A percentile compares a stretch with the other conserved stretches of the same genome.
Evolutionary conservation across 2,797 vertebrate species (phyloP).

Genomic region (Astyanax mexicanus): DNA sequence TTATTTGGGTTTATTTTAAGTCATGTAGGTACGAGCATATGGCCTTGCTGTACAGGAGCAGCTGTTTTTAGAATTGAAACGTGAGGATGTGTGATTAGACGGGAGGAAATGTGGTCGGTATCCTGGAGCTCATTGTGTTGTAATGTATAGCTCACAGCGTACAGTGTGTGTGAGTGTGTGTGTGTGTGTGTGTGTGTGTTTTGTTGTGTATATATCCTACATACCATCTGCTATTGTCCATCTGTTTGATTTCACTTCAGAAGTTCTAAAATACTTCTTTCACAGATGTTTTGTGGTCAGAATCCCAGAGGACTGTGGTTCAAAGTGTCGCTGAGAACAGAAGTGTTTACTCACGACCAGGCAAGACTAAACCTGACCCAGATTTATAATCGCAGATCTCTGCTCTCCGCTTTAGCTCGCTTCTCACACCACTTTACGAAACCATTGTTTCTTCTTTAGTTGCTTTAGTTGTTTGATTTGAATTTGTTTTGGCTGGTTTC

Average conservation of each 20-base stretch:
- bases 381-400: not conserved
- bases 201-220: not conserved
- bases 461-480: not conserved
- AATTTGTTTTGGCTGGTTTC: not conserved
- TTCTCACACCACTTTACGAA: not conserved
- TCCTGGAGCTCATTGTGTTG: constrained; percentile 16
- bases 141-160: constrained; percentile 3
- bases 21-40: not conserved
- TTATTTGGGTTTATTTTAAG: not conserved
- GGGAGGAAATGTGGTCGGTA: constrained; percentile 13
- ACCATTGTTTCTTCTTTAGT: not conserved
- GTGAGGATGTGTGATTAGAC: constrained; percentile 14
- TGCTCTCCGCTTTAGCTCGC: not conserved
- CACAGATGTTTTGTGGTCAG: not conserved
- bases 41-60: not conserved
- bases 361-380: constrained; percentile 11
- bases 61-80: not conserved
- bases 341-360: not conserved
- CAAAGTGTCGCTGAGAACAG: constrained; percentile 16
- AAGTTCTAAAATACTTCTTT: not conserved
- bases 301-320: constrained; percentile 2
- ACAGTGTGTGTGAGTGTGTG: too few relatives aligned
- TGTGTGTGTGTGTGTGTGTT: too few relatives aligned
- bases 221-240: not conserved
- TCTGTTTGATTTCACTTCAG: constrained; percentile 26